Conservation (phyloP, 2,113 vertebrate genomes). For the Myanophis thanlyinensis region DNA sequence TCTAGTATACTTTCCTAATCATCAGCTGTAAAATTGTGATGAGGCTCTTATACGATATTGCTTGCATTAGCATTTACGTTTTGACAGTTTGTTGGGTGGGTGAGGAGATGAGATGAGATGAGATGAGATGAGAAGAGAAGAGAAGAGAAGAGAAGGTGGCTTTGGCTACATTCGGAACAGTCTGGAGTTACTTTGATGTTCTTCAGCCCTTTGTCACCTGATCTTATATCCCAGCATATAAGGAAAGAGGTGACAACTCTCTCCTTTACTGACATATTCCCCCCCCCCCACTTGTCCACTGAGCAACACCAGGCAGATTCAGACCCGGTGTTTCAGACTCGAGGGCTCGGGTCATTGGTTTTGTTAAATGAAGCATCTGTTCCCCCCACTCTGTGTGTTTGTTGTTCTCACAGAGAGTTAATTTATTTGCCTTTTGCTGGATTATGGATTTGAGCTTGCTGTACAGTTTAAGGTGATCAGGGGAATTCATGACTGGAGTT, state of each 20-base stretch:
- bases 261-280: background rate
- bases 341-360: background rate
- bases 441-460: constrained; percentile 23
- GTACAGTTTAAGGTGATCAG: background rate
- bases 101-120: background rate
- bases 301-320: background rate
- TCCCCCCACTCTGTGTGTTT: background rate
- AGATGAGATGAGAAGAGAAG: background rate
- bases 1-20: background rate
- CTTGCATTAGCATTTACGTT: background rate
- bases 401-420: background rate
- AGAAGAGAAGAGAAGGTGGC: background rate
- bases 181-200: background rate
- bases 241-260: background rate
- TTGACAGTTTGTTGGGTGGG: background rate
- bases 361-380: constrained; percentile 15
- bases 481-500: constrained; percentile 27
- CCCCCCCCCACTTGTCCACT: background rate
- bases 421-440: constrained; percentile 24
- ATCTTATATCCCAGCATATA: background rate
- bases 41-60: background rate
- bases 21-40: background rate
- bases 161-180: background rate
- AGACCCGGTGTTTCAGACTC: background rate
- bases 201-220: background rate